Evolutionary conservation across 2,797 vertebrate species (phyloP), one percentile per base, ranked within the genome.

Genomic region (Acrossocheilus fasciatus): DNA sequence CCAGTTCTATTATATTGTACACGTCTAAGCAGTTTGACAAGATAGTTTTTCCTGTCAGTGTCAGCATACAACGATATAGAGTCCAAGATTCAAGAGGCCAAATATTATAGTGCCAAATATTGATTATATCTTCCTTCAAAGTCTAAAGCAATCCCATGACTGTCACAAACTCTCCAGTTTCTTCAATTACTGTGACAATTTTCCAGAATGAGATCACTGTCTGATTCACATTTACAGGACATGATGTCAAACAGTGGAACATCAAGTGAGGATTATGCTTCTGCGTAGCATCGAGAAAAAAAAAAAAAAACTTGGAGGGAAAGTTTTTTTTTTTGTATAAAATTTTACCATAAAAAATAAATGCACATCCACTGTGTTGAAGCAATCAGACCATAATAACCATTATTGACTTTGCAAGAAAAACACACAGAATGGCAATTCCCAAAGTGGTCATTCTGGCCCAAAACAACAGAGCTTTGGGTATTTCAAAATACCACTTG

Each of bases 221-320:
- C 72, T 73, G 62, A 73, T 82, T 82, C 82, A 64, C 45, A 79
- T 77, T 85, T 79, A 78, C 79, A 50, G 80, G 73, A 85, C n/a
- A 50, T 81, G 70, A 84, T 87, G 86, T 80, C 62, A 52, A 62
- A 68, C 41, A n/a, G 57, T 64, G 77, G 77, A 84, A 87, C 23
- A 43, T 80, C 45, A 43, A 74, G 11, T 45, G 30, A 4, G 11
- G 64, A 52, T 26, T 57, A 30, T 12, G 57, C 20, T 54, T 34
- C 23, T 43, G 68, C 9, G 15, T 64, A 34, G 30, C 2, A 14
- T 54, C 2, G 1, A 15, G 1, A 59, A 8, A 14, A 11, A 77
- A 36, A 54, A 54, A 6, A 39, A 59, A 74, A 68, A 47, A 3
- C 15, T 57, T 73, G 52, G 15, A 73, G 26, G 39, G 50, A 76